Percentiles rank a stretch among this genome's conserved stretches.
phyloP scores from a whole-genome alignment of 2,797 vertebrate species.

The Hippopotamyrus pictus region DNA sequence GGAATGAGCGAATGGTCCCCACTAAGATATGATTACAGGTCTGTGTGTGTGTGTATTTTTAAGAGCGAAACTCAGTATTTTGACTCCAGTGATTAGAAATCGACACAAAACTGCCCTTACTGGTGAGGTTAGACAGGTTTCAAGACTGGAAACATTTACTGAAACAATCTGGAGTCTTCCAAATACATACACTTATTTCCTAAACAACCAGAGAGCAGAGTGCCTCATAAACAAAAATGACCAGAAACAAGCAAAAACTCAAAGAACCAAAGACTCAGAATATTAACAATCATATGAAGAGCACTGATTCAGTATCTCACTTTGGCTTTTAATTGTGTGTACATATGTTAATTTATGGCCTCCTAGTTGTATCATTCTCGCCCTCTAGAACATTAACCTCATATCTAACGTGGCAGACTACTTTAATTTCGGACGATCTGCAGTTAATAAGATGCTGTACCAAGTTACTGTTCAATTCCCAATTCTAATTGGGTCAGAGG shows the following conservation, averaged over 20 bases:
- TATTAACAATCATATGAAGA: neutral
- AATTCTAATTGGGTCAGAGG: neutral
- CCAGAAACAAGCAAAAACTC: neutral
- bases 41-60: neutral
- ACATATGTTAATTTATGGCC: neutral
- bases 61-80: neutral
- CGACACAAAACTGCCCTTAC: neutral
- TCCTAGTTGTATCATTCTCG: neutral
- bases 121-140: neutral
- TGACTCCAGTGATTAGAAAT: neutral
- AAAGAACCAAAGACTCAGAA: neutral
- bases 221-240: neutral
- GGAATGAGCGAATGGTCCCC: too few species aligned
- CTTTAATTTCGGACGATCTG: neutral
- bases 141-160: neutral
- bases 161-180: neutral
- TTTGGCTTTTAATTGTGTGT: neutral
- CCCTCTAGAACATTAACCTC: neutral
- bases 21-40: too few species aligned
- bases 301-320: neutral
- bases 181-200: neutral
- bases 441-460: neutral
- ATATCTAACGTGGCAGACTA: neutral
- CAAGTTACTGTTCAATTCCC: neutral
- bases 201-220: neutral